These are phyloP conservation scores for Elephas maximus DNA, from an alignment of 2,113 vertebrate species.

Conservation along the genomic window DNA sequence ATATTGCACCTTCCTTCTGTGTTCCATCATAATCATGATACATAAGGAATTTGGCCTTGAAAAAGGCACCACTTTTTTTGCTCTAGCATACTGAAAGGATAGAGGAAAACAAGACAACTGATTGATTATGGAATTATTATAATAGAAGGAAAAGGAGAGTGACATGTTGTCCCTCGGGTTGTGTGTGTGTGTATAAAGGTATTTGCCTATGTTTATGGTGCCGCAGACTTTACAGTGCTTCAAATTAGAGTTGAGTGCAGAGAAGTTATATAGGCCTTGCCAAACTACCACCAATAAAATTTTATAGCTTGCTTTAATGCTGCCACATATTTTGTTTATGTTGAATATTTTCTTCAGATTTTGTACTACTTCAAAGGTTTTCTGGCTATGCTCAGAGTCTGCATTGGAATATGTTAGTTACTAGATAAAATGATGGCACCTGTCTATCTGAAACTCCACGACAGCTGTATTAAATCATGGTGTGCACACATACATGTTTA, in stretches of 20 bases:
- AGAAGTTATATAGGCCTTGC: conserved; percentile 25
- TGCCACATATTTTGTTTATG: conserved; percentile 65
- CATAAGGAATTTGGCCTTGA: neutral
- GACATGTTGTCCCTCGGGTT: too few relatives aligned
- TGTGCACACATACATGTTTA: accelerated
- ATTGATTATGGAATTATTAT: neutral
- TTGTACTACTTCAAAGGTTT: conserved; percentile 24
- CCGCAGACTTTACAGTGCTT: neutral
- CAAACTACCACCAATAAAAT: conserved; percentile 52
- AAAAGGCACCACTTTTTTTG: neutral
- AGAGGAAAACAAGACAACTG: neutral
- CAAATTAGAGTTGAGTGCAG: neutral
- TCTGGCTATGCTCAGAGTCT: neutral
- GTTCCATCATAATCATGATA: neutral
- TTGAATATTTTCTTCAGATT: conserved; percentile 62
- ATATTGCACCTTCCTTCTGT: neutral
- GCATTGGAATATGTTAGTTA: conserved; percentile 20
- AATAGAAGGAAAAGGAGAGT: neutral
- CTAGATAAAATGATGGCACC: neutral
- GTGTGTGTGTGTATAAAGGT: neutral
- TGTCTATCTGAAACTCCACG: neutral
- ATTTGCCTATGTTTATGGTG: conserved; percentile 6
- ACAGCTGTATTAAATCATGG: neutral
- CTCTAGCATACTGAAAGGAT: neutral
- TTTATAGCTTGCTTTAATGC: conserved; percentile 61